Conservation (phyloP, 1,140 invertebrate species). For the Drosophila kikkawai region DNA sequence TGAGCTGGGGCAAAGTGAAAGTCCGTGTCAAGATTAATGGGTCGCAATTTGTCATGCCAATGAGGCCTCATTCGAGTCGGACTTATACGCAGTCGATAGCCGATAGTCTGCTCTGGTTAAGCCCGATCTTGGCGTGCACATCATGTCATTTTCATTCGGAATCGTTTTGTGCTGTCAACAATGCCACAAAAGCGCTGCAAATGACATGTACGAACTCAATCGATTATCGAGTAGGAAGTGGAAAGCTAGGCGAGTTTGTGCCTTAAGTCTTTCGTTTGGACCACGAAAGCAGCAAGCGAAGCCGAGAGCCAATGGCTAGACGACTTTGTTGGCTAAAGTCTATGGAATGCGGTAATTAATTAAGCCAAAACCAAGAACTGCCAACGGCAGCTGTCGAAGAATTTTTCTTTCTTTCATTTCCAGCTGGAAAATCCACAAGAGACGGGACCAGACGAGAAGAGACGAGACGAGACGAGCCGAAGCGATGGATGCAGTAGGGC, state of each 20-base stretch:
- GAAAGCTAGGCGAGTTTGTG: slow-evolving; percentile 65
- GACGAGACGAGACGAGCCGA: neutral
- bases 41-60: slow-evolving; percentile 75
- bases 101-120: slow-evolving; percentile 36
- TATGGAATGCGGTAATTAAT: slow-evolving; percentile 78
- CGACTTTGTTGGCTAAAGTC: slow-evolving; percentile 33
- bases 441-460: slow-evolving; percentile 6
- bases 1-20: slow-evolving; percentile 66
- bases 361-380: slow-evolving; percentile 68
- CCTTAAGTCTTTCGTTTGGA: slow-evolving; percentile 75
- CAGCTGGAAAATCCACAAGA: slow-evolving; percentile 71
- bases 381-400: slow-evolving; percentile 71
- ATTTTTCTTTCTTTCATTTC: slow-evolving; percentile 80
- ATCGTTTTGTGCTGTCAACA: slow-evolving; percentile 77
- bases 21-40: slow-evolving; percentile 78
- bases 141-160: slow-evolving; percentile 79
- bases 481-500: slow-evolving; percentile 22
- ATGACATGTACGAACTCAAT: slow-evolving; percentile 83
- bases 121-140: slow-evolving; percentile 65
- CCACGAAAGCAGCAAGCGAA: slow-evolving; percentile 41
- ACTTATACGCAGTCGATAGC: slow-evolving; percentile 31
- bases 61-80: slow-evolving; percentile 28
- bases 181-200: slow-evolving; percentile 78
- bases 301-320: slow-evolving; percentile 28
- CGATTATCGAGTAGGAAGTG: slow-evolving; percentile 78